Evolutionary conservation across 1,140 invertebrate species (phyloP).

Genomic region (Tachypleus tridentatus): DNA sequence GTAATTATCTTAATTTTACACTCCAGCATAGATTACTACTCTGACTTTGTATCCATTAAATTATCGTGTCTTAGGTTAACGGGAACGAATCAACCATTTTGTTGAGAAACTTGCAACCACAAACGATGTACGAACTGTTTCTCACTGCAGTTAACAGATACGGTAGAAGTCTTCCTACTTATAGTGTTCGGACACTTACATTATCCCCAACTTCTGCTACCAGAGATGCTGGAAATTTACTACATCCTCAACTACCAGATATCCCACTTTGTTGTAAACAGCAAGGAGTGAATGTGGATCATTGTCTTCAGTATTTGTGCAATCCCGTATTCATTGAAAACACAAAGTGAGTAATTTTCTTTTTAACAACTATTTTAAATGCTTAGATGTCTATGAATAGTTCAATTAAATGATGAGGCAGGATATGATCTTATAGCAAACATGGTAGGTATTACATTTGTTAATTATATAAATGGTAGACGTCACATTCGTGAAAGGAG

Average conservation of each 20-base stretch:
- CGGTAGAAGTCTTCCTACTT: conserved; percentile 58
- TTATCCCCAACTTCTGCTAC: conserved; percentile 42
- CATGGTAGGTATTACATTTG: too few relatives aligned
- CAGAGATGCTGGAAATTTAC: conserved; percentile 35
- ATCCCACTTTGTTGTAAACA: conserved; percentile 53
- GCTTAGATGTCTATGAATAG: too few relatives aligned
- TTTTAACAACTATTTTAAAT: too few relatives aligned
- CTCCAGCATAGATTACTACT: too few relatives aligned
- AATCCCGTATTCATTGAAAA: conserved; percentile 51
- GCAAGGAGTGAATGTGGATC: conserved; percentile 54
- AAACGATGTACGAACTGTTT: conserved; percentile 68
- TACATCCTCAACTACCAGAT: conserved; percentile 50
- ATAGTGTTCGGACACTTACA: conserved; percentile 52
- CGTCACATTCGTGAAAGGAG: too few relatives aligned
- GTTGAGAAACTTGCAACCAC: conserved; percentile 47
- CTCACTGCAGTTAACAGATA: conserved; percentile 56
- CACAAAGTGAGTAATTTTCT: conserved; percentile 32
- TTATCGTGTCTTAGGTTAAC: conserved; percentile 5
- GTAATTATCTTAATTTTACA: too few relatives aligned
- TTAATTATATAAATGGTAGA: too few relatives aligned
- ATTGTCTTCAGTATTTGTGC: conserved; percentile 61
- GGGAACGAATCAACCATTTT: conserved; percentile 39
- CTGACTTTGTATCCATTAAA: too few relatives aligned
- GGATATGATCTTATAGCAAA: too few relatives aligned
- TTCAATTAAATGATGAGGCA: too few relatives aligned